These are phyloP conservation scores for Tretioscincus oriximinensis DNA, from an alignment of 2,113 vertebrate genomes.

Conservation along the genomic window DNA sequence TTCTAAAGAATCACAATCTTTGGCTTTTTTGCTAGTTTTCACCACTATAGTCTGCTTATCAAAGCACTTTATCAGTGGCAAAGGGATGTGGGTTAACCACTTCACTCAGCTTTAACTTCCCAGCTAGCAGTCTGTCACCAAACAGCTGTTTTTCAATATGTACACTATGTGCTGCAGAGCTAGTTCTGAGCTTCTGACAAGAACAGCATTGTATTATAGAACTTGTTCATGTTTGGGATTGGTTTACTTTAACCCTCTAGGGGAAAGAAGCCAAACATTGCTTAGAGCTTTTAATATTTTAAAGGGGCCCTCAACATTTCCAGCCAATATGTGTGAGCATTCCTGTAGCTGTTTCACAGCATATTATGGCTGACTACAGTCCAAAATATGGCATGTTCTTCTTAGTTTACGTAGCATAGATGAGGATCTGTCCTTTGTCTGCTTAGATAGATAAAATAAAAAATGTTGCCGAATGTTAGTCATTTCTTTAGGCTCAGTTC, in stretches of 20 bases:
- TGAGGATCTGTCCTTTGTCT: neutral
- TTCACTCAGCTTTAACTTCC: conserved; percentile 77
- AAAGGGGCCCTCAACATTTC: conserved; percentile 7
- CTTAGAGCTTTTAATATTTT: conserved; percentile 39
- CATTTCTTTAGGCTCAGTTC: no score
- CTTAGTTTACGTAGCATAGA: neutral
- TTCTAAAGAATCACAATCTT: conserved; percentile 69
- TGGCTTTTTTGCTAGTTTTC: conserved; percentile 76
- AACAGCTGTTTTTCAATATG: conserved; percentile 84
- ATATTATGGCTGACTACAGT: conserved; percentile 12
- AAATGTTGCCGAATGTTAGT: neutral
- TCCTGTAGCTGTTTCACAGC: conserved; percentile 39
- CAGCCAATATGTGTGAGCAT: neutral
- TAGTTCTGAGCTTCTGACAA: conserved; percentile 69
- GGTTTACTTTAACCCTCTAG: conserved; percentile 45
- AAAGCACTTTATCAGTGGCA: conserved; percentile 94
- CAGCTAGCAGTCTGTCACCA: conserved; percentile 79
- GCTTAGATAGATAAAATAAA: neutral
- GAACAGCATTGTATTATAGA: conserved; percentile 65
- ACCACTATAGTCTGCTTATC: conserved; percentile 85
- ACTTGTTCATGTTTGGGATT: conserved; percentile 20
- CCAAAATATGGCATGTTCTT: neutral
- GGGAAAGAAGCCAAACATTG: conserved; percentile 26
- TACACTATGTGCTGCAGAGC: conserved; percentile 65
- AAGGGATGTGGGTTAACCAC: conserved; percentile 90